Conservation (phyloP, 2,888 invertebrate genomes). For the Drosophila mimetica region DNA sequence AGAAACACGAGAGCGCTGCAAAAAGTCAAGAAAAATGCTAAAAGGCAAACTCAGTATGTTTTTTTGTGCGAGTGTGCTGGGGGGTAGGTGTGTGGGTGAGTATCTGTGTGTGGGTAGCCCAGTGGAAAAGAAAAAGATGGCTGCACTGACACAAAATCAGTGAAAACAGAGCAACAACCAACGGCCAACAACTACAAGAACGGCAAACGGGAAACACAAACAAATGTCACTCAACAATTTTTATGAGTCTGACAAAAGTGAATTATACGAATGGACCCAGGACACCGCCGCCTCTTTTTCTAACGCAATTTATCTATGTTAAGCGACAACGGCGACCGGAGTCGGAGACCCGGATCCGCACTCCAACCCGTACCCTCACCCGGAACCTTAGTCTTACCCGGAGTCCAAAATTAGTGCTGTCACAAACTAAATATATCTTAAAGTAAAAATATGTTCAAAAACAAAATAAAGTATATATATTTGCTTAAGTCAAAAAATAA, state of each 20-base stretch:
- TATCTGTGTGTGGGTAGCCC: constrained; percentile 46
- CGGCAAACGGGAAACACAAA: constrained; percentile 79
- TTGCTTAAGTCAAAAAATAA: too few relatives aligned
- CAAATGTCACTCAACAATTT: constrained; percentile 80
- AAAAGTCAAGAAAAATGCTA: constrained; percentile 46
- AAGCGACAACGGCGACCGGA: constrained; percentile 56
- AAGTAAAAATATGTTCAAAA: too few relatives aligned
- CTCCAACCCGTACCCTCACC: not conserved
- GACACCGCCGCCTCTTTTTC: constrained; percentile 77
- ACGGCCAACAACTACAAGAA: constrained; percentile 49
- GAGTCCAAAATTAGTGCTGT: constrained; percentile 7
- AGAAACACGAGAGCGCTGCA: constrained; percentile 54
- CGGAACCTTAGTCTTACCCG: constrained; percentile 3
- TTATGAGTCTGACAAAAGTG: constrained; percentile 81
- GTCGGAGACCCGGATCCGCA: constrained; percentile 12
- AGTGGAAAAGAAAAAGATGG: constrained; percentile 74
- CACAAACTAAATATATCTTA: not conserved
- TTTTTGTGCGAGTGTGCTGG: constrained; percentile 3
- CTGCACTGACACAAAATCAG: constrained; percentile 74
- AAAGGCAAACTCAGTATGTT: constrained; percentile 27
- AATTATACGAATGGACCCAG: constrained; percentile 79
- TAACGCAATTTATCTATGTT: constrained; percentile 80
- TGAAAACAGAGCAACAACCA: constrained; percentile 52
- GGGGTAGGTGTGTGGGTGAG: constrained; percentile 12
- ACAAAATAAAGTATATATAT: too few relatives aligned